Evolutionary conservation across 2,888 invertebrate genomes (phyloP).

Genomic region (Rhagophthalmus giganteus): DNA sequence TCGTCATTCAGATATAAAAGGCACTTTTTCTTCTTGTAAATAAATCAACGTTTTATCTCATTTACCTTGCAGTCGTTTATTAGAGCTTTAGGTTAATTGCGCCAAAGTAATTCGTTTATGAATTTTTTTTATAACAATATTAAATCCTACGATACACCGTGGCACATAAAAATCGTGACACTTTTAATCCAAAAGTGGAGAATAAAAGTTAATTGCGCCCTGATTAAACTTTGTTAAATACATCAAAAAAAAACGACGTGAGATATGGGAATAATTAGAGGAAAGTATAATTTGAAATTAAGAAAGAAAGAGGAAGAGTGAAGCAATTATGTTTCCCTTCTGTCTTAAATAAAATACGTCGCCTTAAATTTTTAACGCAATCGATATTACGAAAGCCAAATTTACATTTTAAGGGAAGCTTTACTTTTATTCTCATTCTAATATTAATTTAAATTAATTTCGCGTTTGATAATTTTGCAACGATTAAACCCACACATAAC

Average conservation of each 20-base stretch:
- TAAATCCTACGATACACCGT: too few relatives aligned
- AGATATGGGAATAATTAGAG: constrained; percentile 16
- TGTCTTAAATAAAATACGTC: constrained; percentile 6
- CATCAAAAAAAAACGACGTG: constrained; percentile 9
- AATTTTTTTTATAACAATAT: too few relatives aligned
- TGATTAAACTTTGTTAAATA: constrained; percentile 12
- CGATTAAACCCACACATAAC: too few relatives aligned
- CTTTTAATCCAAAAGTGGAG: neutral
- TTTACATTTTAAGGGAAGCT: too few relatives aligned
- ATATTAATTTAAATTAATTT: too few relatives aligned
- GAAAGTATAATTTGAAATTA: constrained; percentile 15
- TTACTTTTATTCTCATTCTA: too few relatives aligned
- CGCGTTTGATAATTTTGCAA: too few relatives aligned
- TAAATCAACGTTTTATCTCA: constrained; percentile 22
- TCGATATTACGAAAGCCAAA: neutral
- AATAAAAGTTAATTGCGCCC: constrained; percentile 4
- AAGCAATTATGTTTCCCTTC: constrained; percentile 12
- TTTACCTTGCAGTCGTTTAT: constrained; percentile 9
- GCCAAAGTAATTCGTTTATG: too few relatives aligned
- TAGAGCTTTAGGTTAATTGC: too few relatives aligned
- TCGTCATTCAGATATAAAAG: constrained; percentile 11
- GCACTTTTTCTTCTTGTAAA: too few relatives aligned
- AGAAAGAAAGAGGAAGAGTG: constrained; percentile 14
- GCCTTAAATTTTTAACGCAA: constrained; percentile 8
- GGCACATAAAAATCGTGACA: neutral